Base-by-base conservation (phyloP, 37 sponge, comb jelly and placozoan species). In the Halichondria panicea region DNA sequence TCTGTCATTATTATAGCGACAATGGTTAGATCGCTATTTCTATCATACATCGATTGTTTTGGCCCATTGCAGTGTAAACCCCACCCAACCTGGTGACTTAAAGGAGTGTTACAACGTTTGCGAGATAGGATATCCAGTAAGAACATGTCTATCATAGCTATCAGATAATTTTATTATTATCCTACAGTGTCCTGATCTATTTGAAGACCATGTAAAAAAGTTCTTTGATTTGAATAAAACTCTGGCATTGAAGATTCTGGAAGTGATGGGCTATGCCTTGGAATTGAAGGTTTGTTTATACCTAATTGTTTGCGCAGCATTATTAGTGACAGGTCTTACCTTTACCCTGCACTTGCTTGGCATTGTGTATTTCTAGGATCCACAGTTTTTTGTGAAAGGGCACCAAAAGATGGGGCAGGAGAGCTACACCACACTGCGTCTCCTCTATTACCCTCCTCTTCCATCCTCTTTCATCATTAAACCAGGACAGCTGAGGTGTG, bases 391-490 rank as follows among this genome's bases (percentile, higher is more conserved):
- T 62, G 80, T 79, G 42, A 66, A 84, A 25, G 27, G 34, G 39
- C 90, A 89, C 68, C 57, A 31, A 25, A 30, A 68, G 28, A 44
- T 73, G 25, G 72, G 74, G 7, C 38, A 68, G 27, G 41, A 63
- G 34, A 77, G 41, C 57, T 74, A 25, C 50, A 83, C 80, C 12
- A 89, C 90, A 27, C 44, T 79, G 25, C 50, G 90, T 8, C 43
- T 75, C 2, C 81, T 89, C 34, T 75, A 83, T 76, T 89, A 89
- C 71, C 90, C 90, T 58, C 80, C 90, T 22, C 40, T 89, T n/a
- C 54, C 62, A 18, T 22, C 63, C 25, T 34, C 9, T 34, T 28
- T 12, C 0, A 38, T 21, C 24, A 60, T 89, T 54, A 84, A 84
- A 43, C 74, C 83, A 43, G 89, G 89, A 0, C 89, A 88, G 54